Conservation (phyloP, 2,888 invertebrate species). For the Crossocerus cetratus region DNA sequence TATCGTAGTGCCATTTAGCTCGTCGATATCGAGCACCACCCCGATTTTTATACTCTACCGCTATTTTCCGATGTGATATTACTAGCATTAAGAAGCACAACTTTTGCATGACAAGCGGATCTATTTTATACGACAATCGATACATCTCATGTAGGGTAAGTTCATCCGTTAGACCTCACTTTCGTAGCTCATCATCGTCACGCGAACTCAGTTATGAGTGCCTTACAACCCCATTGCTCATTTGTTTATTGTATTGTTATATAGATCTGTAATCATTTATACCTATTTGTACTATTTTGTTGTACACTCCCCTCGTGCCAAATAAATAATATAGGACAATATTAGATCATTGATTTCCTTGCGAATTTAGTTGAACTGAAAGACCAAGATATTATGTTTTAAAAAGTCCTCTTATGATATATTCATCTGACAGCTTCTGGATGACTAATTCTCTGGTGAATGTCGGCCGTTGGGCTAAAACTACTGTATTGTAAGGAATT, state of each 20-base stretch:
- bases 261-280: background rate
- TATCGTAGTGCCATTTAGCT: constrained; percentile 24
- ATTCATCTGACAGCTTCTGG: too few species aligned
- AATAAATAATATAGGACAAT: background rate
- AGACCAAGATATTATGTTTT: too few species aligned
- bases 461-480: too few species aligned
- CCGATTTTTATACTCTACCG: constrained; percentile 31
- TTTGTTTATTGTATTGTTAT: constrained; percentile 34
- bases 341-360: too few species aligned
- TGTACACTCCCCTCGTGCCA: background rate
- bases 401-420: too few species aligned
- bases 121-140: constrained; percentile 30
- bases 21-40: constrained; percentile 15
- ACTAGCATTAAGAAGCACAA: constrained; percentile 13
- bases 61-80: constrained; percentile 44
- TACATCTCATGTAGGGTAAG: constrained; percentile 17
- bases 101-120: constrained; percentile 32
- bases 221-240: constrained; percentile 46
- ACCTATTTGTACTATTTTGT: background rate
- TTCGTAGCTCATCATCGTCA: constrained; percentile 19
- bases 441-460: too few species aligned
- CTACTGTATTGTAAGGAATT: too few species aligned
- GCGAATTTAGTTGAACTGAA: too few species aligned
- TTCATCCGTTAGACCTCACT: constrained; percentile 27
- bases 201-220: constrained; percentile 41